phyloP scores from a whole-genome alignment of 2,113 vertebrate genomes.

The Coptodon bakossiorum region DNA sequence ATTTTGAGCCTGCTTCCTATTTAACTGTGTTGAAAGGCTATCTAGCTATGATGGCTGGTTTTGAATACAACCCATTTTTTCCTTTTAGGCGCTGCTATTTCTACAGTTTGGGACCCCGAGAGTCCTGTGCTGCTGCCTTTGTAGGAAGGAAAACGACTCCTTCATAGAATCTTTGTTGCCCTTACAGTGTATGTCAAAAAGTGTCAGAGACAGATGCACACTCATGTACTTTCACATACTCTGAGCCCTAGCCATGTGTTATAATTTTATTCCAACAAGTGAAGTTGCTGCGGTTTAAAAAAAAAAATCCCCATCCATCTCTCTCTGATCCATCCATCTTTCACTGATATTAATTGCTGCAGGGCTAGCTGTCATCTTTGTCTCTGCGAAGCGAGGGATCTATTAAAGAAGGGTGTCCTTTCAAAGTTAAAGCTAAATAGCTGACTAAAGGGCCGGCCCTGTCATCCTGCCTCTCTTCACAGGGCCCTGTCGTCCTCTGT shows the following conservation, averaged over 20 bases:
- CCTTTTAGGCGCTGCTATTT: not conserved
- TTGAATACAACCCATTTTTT: conserved; percentile 27
- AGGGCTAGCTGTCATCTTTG: conserved; percentile 47
- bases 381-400: conserved; percentile 35
- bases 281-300: not conserved
- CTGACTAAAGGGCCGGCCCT: conserved; percentile 50
- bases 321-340: conserved; percentile 44
- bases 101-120: not conserved
- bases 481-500: conserved; percentile 21
- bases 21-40: conserved; percentile 11
- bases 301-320: conserved; percentile 3
- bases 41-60: conserved; percentile 3
- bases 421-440: conserved; percentile 60
- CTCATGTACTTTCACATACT: not conserved
- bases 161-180: conserved; percentile 3
- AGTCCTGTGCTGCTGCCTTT: conserved; percentile 4
- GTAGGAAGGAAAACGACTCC: conserved; percentile 1
- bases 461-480: conserved; percentile 44
- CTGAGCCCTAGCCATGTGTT: not conserved
- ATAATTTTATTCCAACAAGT: not conserved
- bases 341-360: conserved; percentile 57
- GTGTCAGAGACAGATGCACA: not conserved
- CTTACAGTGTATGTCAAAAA: not conserved
- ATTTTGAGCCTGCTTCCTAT: not conserved
- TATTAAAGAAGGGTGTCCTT: conserved; percentile 54